Conservation (phyloP, 1,140 invertebrate species). For the Limonius californicus region DNA sequence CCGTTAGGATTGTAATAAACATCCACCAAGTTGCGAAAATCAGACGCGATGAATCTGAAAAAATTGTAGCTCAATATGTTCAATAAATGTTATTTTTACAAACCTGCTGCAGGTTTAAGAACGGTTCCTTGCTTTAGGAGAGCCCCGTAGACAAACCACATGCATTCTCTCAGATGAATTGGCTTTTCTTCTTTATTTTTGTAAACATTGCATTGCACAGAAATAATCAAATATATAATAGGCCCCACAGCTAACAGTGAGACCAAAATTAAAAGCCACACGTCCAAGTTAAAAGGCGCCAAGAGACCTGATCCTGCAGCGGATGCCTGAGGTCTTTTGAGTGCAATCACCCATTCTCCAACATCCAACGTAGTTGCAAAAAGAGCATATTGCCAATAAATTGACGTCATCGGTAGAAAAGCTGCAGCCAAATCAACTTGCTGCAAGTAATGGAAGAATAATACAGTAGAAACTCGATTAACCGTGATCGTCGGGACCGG, state of each 20-base stretch:
- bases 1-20: constrained; percentile 80
- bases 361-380: constrained; percentile 57
- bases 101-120: constrained; percentile 72
- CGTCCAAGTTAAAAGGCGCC: constrained; percentile 71
- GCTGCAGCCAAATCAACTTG: constrained; percentile 71
- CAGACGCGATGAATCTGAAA: constrained; percentile 72
- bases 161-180: constrained; percentile 57
- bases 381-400: constrained; percentile 53
- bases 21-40: constrained; percentile 90
- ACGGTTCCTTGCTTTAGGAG: constrained; percentile 83
- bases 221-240: constrained; percentile 70
- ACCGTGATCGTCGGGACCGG: too few species aligned
- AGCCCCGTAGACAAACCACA: constrained; percentile 86
- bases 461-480: too few species aligned
- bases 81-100: constrained; percentile 31
- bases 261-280: constrained; percentile 74
- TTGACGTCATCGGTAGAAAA: constrained; percentile 64
- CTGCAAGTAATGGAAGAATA: too few species aligned
- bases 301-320: constrained; percentile 77
- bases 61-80: constrained; percentile 15
- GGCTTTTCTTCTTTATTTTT: constrained; percentile 53
- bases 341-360: constrained; percentile 70
- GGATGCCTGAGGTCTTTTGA: constrained; percentile 73
- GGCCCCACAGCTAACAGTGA: constrained; percentile 72
- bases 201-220: background rate